Evolutionary conservation across 2,113 vertebrate species (phyloP), one percentile per base, ranked within the genome.

Genomic region (Lophius piscatorius): DNA sequence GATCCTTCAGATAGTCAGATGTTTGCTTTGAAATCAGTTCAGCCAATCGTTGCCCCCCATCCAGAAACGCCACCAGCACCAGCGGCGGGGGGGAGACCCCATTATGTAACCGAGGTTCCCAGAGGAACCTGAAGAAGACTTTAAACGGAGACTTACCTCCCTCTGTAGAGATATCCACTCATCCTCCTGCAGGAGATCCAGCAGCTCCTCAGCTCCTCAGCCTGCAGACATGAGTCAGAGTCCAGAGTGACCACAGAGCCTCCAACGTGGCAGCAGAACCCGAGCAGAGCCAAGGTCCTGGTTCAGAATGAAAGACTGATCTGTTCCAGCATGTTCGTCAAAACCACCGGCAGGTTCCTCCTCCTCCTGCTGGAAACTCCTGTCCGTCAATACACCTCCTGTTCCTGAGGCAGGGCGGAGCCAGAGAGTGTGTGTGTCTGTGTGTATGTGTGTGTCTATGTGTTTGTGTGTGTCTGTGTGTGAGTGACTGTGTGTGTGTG

Each of bases 121-220:
- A 31, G 11, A 8, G 8, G 9, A 31, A 4, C 26, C 8, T 28
- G 8, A 28, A 28, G 26, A 5, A 5, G 26, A 28, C 26, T n/a
- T n/a, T n/a, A n/a, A n/a, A n/a, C n/a, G n/a, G n/a, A n/a, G n/a
- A n/a, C 90, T 90, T 88, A 91, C 91, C 90, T 83, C 74, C 89
- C 90, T 57, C 90, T 77, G 36, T 91, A 89, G 4, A 90, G 77
- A 81, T 85, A 92, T 63, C 82, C 89, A 68, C 90, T 92, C 91
- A 91, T 91, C 11, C 49, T 48, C 48, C 44, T 63, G 34, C 35
- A 9, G 17, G 22, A 20, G 10, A 17, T 31, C 29, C 29, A 31
- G 29, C 46, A 60, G 42, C 69, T 17, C 26, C 49, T 51, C 48
- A 1, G 45, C 41, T 45, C 44, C 69, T 64, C 38, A 24, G n/a